Percentiles rank a stretch among this genome's conserved stretches.
phyloP scores from a whole-genome alignment of 2,797 vertebrate genomes.

The Liparis tanakae region DNA sequence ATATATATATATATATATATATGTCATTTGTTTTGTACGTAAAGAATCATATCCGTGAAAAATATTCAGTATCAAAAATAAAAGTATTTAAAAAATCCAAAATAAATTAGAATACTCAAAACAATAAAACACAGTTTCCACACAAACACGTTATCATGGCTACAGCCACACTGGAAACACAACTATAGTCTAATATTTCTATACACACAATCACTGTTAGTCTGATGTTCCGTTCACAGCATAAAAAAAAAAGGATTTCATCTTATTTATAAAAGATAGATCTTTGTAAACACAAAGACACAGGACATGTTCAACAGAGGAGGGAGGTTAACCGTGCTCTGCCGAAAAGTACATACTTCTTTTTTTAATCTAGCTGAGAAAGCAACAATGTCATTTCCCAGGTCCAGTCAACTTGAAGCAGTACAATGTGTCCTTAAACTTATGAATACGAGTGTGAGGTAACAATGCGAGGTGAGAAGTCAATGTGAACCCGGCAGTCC shows the following conservation, averaged over 20 bases:
- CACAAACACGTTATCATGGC: constrained; percentile 25
- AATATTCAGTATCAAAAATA: constrained; percentile 75
- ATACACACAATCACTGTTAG: constrained; percentile 5
- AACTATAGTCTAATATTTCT: constrained; percentile 41
- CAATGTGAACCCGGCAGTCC: constrained; percentile 32
- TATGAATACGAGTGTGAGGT: constrained; percentile 23
- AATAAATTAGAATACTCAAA: constrained; percentile 69
- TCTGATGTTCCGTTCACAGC: constrained; percentile 26
- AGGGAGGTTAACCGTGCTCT: constrained; percentile 8
- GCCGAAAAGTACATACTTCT: constrained; percentile 19
- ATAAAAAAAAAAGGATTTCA: constrained; percentile 24
- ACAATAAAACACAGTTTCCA: constrained; percentile 39
- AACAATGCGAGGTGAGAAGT: constrained; percentile 34
- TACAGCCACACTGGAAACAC: constrained; percentile 19
- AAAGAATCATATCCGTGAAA: constrained; percentile 44
- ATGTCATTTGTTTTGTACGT: constrained; percentile 39
- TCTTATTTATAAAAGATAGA: constrained; percentile 48
- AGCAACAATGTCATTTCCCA: constrained; percentile 1
- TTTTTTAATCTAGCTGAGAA: constrained; percentile 30
- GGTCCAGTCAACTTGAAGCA: constrained; percentile 32
- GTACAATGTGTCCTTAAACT: constrained; percentile 12
- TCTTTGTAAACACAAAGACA: constrained; percentile 54
- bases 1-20: constrained; percentile 40
- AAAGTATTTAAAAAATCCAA: constrained; percentile 48
- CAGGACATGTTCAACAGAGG: constrained; percentile 13